phyloP scores from a whole-genome alignment of 2,113 vertebrate species.

The Vulpes lagopus region DNA sequence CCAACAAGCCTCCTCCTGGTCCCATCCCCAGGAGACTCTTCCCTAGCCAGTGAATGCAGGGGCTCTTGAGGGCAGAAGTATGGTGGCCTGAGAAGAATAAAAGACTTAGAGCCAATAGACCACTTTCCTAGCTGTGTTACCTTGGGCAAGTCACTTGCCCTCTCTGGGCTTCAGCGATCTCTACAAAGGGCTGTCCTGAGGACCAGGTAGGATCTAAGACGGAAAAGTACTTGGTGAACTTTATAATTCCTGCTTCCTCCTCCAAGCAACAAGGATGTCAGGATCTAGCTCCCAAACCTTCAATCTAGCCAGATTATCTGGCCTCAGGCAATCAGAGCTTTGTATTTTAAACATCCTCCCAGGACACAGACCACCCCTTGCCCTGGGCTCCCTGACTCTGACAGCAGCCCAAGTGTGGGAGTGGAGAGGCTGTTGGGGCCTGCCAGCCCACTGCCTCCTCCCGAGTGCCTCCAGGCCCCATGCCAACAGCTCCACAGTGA shows the following conservation, averaged over 20 bases:
- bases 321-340: neutral
- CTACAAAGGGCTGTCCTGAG: constrained; percentile 10
- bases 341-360: neutral
- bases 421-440: neutral
- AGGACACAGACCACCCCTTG: neutral
- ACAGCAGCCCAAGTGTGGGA: neutral
- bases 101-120: neutral
- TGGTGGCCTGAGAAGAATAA: neutral
- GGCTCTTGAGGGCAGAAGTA: neutral
- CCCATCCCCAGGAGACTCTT: neutral
- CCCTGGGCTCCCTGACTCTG: neutral
- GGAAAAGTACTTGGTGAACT: neutral
- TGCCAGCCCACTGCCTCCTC: neutral
- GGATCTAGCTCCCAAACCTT: neutral
- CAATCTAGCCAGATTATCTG: neutral
- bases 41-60: neutral
- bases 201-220: neutral
- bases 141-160: neutral
- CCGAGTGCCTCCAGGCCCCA: neutral
- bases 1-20: constrained; percentile 11
- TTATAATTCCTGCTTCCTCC: neutral
- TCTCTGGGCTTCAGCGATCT: neutral
- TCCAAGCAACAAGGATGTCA: neutral
- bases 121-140: neutral
- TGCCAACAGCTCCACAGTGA: neutral